Evolutionary conservation across 2,797 vertebrate species (phyloP).

Genomic region (Crenichthys baileyi): DNA sequence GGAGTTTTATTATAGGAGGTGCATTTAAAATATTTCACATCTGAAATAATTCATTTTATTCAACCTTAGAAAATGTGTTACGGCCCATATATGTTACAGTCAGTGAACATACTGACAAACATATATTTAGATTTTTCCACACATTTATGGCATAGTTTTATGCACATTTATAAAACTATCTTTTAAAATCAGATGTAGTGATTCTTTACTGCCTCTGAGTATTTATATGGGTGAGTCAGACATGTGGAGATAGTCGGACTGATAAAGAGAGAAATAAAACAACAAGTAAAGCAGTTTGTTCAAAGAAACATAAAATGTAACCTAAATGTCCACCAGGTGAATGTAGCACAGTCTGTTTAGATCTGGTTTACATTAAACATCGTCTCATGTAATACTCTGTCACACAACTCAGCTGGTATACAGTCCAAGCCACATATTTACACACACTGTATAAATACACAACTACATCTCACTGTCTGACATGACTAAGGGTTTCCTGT

Average conservation of each 20-base stretch:
- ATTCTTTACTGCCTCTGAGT: background rate
- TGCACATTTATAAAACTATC: too few relatives aligned
- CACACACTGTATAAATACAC: background rate
- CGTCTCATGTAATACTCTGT: background rate
- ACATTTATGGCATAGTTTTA: too few relatives aligned
- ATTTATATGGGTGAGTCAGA: background rate
- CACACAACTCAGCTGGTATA: background rate
- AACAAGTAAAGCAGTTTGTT: background rate
- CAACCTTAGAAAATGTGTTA: background rate
- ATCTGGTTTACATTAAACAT: too few relatives aligned
- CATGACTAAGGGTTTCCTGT: background rate
- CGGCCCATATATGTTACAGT: background rate
- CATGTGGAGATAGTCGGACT: background rate
- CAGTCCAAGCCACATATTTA: background rate
- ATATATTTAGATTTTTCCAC: background rate
- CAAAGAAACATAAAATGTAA: background rate
- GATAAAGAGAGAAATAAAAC: background rate
- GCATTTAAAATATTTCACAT: background rate
- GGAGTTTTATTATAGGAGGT: background rate
- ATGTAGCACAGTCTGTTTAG: too few relatives aligned
- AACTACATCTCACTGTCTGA: background rate
- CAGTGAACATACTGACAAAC: background rate
- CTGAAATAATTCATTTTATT: background rate
- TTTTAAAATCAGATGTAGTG: too few relatives aligned
- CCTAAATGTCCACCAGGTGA: background rate